phyloP scores from a whole-genome alignment of 1,140 invertebrate genomes.

The Melitaea cinxia region DNA sequence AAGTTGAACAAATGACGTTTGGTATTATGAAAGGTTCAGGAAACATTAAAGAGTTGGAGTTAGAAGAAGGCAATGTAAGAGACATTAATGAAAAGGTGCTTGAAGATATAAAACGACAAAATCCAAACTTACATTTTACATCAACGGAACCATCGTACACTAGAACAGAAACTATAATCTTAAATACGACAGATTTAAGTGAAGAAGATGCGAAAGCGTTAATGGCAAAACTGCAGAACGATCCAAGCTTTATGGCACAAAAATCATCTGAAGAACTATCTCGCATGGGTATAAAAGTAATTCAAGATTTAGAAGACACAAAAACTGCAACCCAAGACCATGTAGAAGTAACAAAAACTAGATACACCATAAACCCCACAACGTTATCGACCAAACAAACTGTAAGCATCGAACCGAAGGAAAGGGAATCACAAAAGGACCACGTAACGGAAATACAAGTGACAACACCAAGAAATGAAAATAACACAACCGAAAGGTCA shows the following conservation, averaged over 20 bases:
- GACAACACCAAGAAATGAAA: conserved; percentile 66
- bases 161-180: conserved; percentile 77
- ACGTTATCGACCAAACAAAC: conserved; percentile 51
- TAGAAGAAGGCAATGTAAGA: conserved; percentile 73
- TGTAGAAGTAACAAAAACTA: conserved; percentile 71
- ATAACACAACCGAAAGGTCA: conserved; percentile 53
- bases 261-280: conserved; percentile 70
- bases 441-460: conserved; percentile 80
- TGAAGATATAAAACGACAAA: conserved; percentile 74
- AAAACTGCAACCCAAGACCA: conserved; percentile 56
- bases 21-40: conserved; percentile 70
- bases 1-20: conserved; percentile 77
- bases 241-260: conserved; percentile 74
- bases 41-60: conserved; percentile 60
- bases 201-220: conserved; percentile 73
- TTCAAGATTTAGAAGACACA: conserved; percentile 70
- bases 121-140: conserved; percentile 76
- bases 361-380: conserved; percentile 63
- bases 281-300: conserved; percentile 66
- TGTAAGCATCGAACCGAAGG: conserved; percentile 49
- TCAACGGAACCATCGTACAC: conserved; percentile 71
- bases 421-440: conserved; percentile 53
- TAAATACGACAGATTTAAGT: conserved; percentile 71
- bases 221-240: conserved; percentile 74
- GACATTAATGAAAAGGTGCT: conserved; percentile 73